Conservation (phyloP, 2,888 invertebrate genomes). For the Andrena camellia region DNA sequence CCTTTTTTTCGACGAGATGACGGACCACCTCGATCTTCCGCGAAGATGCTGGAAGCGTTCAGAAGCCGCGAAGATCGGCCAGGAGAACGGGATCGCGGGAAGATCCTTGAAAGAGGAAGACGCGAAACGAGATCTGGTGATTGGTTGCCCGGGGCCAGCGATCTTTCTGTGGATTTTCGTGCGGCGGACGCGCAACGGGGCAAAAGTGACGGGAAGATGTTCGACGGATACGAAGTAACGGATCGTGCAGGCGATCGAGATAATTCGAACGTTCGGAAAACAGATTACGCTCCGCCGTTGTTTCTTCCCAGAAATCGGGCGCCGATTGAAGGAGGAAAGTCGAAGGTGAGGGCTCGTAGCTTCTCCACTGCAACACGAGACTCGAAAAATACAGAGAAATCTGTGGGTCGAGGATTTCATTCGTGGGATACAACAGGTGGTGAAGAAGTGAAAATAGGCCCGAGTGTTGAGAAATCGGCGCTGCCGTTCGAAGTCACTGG, state of each 20-base stretch:
- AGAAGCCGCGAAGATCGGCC: conserved; percentile 39
- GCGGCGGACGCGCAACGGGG: not conserved
- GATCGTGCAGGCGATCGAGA: not conserved
- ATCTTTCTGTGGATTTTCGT: conserved; percentile 33
- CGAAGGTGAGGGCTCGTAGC: not conserved
- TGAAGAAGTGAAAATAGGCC: not conserved
- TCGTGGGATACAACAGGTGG: not conserved
- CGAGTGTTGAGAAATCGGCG: not conserved
- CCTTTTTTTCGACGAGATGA: conserved; percentile 40
- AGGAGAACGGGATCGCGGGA: conserved; percentile 38
- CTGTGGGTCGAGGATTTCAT: not conserved
- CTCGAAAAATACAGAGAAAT: too few relatives aligned
- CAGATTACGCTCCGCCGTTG: not conserved
- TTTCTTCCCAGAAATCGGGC: not conserved
- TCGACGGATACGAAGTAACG: conserved; percentile 11
- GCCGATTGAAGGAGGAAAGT: not conserved
- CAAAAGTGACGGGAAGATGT: not conserved
- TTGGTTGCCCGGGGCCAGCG: conserved; percentile 21
- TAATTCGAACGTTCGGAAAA: not conserved
- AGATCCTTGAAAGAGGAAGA: conserved; percentile 33
- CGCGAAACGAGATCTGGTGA: conserved; percentile 38
- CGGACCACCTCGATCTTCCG: conserved; percentile 39
- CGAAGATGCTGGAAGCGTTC: conserved; percentile 31
- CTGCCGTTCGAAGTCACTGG: not conserved
- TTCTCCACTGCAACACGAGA: not conserved